phyloP scores from a whole-genome alignment of 2,888 invertebrate genomes.

The Cheiracanthium punctorium region DNA sequence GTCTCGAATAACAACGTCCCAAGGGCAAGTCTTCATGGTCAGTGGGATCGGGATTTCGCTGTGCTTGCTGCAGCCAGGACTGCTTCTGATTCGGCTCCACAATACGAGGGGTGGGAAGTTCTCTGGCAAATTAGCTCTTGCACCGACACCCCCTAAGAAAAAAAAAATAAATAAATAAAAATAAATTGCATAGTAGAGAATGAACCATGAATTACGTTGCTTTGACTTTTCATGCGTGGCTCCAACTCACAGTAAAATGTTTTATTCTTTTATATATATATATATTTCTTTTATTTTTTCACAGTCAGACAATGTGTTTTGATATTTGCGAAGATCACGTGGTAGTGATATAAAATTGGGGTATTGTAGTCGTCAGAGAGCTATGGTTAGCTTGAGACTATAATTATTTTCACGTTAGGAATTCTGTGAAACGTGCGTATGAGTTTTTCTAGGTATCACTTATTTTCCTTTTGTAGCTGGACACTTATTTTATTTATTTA shows the following conservation, averaged over 20 bases:
- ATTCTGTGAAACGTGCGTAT: not conserved
- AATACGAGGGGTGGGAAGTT: conserved; percentile 51
- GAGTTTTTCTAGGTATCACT: not conserved
- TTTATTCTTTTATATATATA: not conserved
- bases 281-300: not conserved
- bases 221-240: conserved; percentile 17
- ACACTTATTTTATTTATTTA: no score
- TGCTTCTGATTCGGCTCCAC: conserved; percentile 34
- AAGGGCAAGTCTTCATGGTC: conserved; percentile 57
- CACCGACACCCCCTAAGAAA: not conserved
- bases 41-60: conserved; percentile 19
- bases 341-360: not conserved
- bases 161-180: not conserved
- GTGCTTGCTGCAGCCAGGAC: conserved; percentile 5
- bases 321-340: not conserved
- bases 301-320: not conserved
- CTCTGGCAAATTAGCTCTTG: conserved; percentile 39
- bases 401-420: conserved; percentile 4
- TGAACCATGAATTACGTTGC: conserved; percentile 21
- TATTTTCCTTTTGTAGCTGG: no score
- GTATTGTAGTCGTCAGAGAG: not conserved
- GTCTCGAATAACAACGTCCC: conserved; percentile 44
- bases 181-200: not conserved
- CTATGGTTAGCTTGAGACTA: not conserved
- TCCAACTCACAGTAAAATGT: not conserved